phyloP scores from a whole-genome alignment of 2,888 invertebrate genomes.

The Mermis nigrescens region DNA sequence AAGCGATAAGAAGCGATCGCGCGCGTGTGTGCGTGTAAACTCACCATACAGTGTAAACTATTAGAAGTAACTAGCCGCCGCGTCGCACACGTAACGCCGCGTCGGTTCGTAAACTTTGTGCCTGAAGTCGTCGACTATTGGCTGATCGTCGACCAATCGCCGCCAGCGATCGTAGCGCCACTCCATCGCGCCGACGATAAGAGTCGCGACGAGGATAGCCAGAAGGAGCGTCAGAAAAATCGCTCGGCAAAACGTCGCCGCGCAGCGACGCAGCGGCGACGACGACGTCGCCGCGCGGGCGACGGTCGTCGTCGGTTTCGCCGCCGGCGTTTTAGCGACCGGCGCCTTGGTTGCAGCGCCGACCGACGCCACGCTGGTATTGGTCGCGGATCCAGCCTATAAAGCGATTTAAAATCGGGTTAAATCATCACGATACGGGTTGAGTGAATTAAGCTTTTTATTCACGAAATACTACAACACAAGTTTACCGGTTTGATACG shows the following conservation, averaged over 20 bases:
- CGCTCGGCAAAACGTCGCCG: neutral
- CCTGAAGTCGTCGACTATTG: neutral
- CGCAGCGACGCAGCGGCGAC: neutral
- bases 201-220: neutral
- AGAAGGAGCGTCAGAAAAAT: no score
- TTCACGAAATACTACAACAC: no score
- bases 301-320: neutral
- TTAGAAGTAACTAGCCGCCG: no score
- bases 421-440: no score
- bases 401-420: no score
- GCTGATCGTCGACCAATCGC: neutral
- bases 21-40: no score
- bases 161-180: neutral
- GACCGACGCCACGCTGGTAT: neutral
- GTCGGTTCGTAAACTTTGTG: conserved; percentile 9
- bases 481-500: no score
- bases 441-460: no score
- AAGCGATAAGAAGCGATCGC: no score
- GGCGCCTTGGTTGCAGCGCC: neutral
- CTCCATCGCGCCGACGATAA: neutral
- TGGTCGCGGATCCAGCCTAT: no score
- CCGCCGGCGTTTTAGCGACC: neutral
- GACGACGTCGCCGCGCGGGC: neutral
- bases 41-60: no score
- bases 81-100: no score